A percentile compares a stretch with the other conserved stretches of the same genome.
Conservation (phyloP, 2,113 vertebrate genomes). For the Pedionomus torquatus region DNA sequence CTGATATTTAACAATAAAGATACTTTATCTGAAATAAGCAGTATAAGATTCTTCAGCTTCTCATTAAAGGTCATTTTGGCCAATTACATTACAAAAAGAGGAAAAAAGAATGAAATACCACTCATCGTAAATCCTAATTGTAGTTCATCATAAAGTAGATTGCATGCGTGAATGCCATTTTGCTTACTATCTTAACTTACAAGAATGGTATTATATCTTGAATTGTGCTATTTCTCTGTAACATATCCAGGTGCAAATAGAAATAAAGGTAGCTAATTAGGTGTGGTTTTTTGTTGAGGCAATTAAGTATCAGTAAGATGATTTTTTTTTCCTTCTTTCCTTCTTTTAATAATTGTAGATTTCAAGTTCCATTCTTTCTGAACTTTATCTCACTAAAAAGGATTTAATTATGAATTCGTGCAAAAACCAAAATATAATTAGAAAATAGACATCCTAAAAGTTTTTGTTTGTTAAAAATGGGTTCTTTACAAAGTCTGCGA, state of each 20-base stretch:
- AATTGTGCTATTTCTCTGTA: constrained; percentile 20
- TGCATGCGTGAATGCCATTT: neutral
- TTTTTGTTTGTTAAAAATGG: neutral
- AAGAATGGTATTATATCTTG: constrained; percentile 13
- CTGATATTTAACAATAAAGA: constrained; percentile 15
- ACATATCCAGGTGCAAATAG: constrained; percentile 54
- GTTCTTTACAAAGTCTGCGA: neutral
- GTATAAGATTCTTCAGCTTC: constrained; percentile 2
- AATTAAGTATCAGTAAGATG: constrained; percentile 52
- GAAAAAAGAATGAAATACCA: neutral
- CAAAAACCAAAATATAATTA: constrained; percentile 43
- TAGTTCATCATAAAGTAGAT: constrained; percentile 20
- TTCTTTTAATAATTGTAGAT: constrained; percentile 58
- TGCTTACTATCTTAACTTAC: neutral
- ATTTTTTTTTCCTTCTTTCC: neutral
- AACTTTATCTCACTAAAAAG: constrained; percentile 43
- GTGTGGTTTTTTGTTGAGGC: constrained; percentile 60
- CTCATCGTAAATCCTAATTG: constrained; percentile 6
- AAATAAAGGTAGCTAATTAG: constrained; percentile 68
- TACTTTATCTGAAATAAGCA: neutral
- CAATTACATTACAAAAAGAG: constrained; percentile 4
- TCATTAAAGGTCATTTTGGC: neutral
- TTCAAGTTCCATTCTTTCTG: constrained; percentile 56
- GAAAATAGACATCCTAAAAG: neutral
- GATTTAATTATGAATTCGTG: constrained; percentile 40